Conservation (phyloP, 2,113 vertebrate genomes). For the Tiliqua scincoides region DNA sequence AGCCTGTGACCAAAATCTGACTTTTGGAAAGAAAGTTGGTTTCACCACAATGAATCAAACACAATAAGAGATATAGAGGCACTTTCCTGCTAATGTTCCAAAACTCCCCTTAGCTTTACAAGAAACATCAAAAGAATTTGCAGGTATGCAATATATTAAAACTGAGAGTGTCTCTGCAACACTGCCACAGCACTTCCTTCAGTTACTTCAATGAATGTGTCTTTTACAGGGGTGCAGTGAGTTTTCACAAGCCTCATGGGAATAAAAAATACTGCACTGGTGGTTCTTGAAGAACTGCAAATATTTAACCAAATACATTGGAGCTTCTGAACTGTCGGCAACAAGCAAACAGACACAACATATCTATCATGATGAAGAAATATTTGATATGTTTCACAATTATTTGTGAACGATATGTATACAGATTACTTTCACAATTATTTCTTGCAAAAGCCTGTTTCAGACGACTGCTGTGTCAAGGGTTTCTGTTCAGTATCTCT, state of each 20-base stretch:
- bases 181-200: not conserved
- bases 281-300: not conserved
- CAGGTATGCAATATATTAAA: not conserved
- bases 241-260: not conserved
- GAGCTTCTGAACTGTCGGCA: not conserved
- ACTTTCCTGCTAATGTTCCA: not conserved
- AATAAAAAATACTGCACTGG: not conserved
- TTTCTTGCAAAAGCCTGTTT: not conserved
- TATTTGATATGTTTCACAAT: slow-evolving; percentile 13
- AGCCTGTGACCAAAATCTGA: not conserved
- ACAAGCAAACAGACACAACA: not conserved
- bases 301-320: slow-evolving; percentile 12
- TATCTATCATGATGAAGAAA: slow-evolving; percentile 6
- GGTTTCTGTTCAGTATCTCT: not conserved
- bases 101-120: not conserved
- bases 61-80: not conserved
- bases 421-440: not conserved
- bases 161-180: not conserved
- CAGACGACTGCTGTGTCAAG: not conserved
- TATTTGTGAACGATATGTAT: slow-evolving; percentile 8
- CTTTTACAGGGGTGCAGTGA: not conserved
- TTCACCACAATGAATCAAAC: not conserved
- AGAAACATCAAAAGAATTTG: not conserved
- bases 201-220: not conserved
- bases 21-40: not conserved